Conservation (phyloP, 1,140 invertebrate genomes). For the Mizuhopecten yessoensis region DNA sequence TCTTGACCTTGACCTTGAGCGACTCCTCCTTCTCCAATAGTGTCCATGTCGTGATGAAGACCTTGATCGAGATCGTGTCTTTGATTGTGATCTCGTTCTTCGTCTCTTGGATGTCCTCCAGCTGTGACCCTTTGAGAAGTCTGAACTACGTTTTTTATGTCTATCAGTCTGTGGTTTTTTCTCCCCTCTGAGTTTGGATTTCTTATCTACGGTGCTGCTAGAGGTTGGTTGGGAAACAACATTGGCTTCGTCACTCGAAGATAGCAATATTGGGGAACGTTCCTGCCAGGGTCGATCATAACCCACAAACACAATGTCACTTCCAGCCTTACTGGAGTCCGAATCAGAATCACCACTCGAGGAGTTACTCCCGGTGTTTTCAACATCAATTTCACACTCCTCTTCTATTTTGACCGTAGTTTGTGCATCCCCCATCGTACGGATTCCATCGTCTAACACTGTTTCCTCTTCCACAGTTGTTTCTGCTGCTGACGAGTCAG, state of each 20-base stretch:
- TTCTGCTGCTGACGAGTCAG: not conserved
- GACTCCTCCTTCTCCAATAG: not conserved
- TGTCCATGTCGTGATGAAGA: not conserved
- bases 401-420: conserved; percentile 80
- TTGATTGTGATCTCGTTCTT: conserved; percentile 41
- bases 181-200: conserved; percentile 45
- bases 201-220: conserved; percentile 11
- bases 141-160: conserved; percentile 41
- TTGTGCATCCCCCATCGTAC: conserved; percentile 13
- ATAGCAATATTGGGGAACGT: conserved; percentile 85
- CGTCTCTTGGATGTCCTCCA: conserved; percentile 39
- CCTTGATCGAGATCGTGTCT: conserved; percentile 15
- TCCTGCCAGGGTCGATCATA: conserved; percentile 85
- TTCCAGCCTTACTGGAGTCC: conserved; percentile 62
- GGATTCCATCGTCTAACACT: not conserved
- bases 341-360: conserved; percentile 71
- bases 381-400: conserved; percentile 72
- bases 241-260: conserved; percentile 80
- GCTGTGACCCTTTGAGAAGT: not conserved
- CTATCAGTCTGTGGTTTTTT: conserved; percentile 30
- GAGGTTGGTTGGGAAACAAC: not conserved
- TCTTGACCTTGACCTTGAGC: conserved; percentile 16
- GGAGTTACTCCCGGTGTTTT: conserved; percentile 82
- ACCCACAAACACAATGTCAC: conserved; percentile 82
- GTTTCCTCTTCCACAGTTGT: not conserved